Evolutionary conservation across 2,888 invertebrate species (phyloP).

Genomic region (Hypolimnas misippus): DNA sequence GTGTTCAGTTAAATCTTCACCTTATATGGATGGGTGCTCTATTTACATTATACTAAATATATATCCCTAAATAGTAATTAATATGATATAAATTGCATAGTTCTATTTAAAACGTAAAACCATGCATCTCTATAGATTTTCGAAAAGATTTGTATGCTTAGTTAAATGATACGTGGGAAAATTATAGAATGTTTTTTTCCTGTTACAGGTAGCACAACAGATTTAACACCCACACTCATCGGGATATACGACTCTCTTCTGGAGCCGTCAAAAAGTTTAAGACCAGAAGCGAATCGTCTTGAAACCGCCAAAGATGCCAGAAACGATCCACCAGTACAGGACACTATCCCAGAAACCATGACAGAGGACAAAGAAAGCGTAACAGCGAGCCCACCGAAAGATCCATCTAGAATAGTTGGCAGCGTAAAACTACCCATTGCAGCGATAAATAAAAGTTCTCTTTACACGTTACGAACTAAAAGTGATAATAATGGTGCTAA

Average conservation of each 20-base stretch:
- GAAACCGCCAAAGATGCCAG: slow-evolving; percentile 80
- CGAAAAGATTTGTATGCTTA: too few species aligned
- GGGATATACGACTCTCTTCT: slow-evolving; percentile 93
- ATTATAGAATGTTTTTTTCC: slow-evolving; percentile 47
- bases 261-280: slow-evolving; percentile 72
- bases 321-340: slow-evolving; percentile 72
- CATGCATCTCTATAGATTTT: too few species aligned
- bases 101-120: too few species aligned
- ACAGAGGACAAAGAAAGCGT: slow-evolving; percentile 52
- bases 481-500: slow-evolving; percentile 70
- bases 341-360: slow-evolving; percentile 45
- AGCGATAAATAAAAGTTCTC: slow-evolving; percentile 72
- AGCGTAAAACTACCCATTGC: slow-evolving; percentile 74
- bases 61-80: too few species aligned
- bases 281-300: slow-evolving; percentile 60
- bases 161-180: not conserved
- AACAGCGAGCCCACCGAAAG: slow-evolving; percentile 54
- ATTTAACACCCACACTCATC: slow-evolving; percentile 93
- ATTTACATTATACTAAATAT: too few species aligned
- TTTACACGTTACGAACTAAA: slow-evolving; percentile 73
- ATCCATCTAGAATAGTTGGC: slow-evolving; percentile 67
- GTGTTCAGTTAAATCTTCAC: too few species aligned
- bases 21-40: too few species aligned
- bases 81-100: too few species aligned
- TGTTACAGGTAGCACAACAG: slow-evolving; percentile 92